Conservation (phyloP, 1,140 invertebrate species). For the Zaprionus africanus region DNA sequence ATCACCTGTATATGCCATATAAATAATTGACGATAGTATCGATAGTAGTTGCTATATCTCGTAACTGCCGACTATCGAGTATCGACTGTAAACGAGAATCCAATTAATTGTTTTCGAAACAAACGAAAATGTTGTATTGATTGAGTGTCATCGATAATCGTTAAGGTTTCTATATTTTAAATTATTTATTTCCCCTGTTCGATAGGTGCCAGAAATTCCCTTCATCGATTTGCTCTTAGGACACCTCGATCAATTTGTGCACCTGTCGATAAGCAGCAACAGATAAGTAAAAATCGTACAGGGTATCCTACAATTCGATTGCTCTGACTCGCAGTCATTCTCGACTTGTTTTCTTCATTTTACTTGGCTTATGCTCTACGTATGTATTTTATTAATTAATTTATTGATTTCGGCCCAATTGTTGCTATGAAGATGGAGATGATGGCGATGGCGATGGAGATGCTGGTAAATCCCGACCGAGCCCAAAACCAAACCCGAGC, state of each 20-base stretch:
- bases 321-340: background rate
- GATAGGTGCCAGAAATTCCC: background rate
- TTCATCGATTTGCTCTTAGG: background rate
- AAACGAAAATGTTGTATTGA: background rate
- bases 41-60: background rate
- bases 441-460: background rate
- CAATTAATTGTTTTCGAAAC: background rate
- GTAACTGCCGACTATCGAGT: too few species aligned
- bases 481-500: conserved; percentile 1
- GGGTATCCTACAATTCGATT: conserved; percentile 12
- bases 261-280: too few species aligned
- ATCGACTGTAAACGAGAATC: too few species aligned
- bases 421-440: conserved; percentile 40
- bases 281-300: background rate
- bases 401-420: conserved; percentile 48
- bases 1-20: background rate
- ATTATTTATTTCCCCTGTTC: too few species aligned
- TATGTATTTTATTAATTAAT: conserved; percentile 43
- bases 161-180: too few species aligned
- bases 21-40: background rate
- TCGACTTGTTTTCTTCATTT: conserved; percentile 5
- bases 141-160: too few species aligned
- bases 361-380: conserved; percentile 1
- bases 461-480: conserved; percentile 64
- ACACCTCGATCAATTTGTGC: too few species aligned